phyloP scores from a whole-genome alignment of 2,797 vertebrate genomes.

The Decapterus maruadsi region DNA sequence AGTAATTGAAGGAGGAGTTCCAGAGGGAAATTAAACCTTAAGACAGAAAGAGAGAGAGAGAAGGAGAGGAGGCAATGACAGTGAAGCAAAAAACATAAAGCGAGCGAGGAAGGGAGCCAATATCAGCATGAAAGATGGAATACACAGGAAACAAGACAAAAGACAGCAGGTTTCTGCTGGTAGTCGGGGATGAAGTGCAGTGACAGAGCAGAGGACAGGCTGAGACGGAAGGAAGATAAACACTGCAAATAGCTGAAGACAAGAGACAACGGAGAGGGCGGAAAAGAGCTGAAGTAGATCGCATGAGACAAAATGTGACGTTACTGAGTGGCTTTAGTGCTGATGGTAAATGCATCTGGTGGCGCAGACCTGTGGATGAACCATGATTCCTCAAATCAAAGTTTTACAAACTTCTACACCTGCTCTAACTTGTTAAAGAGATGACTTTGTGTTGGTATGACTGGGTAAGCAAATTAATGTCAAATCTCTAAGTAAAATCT shows the following conservation, averaged over 20 bases:
- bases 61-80: neutral
- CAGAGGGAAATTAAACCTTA: slow-evolving; percentile 64
- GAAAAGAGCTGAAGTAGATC: neutral
- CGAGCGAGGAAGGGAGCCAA: slow-evolving; percentile 13
- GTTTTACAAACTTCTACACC: neutral
- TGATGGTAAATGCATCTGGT: neutral
- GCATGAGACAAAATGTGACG: neutral
- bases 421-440: neutral
- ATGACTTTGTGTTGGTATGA: too few relatives aligned
- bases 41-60: slow-evolving; percentile 20
- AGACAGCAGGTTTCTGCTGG: slow-evolving; percentile 7
- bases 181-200: slow-evolving; percentile 18
- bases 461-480: too few relatives aligned
- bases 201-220: slow-evolving; percentile 12
- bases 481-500: too few relatives aligned
- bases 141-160: slow-evolving; percentile 21
- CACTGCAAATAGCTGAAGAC: slow-evolving; percentile 12
- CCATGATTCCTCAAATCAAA: neutral
- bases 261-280: neutral
- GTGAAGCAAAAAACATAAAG: slow-evolving; percentile 11
- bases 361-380: neutral
- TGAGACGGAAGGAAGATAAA: slow-evolving; percentile 26
- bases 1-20: slow-evolving; percentile 37
- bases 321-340: neutral
- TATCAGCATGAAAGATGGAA: slow-evolving; percentile 20